These are phyloP conservation scores for Festucalex cinctus DNA, from an alignment of 2,113 vertebrate species.

Conservation along the genomic window DNA sequence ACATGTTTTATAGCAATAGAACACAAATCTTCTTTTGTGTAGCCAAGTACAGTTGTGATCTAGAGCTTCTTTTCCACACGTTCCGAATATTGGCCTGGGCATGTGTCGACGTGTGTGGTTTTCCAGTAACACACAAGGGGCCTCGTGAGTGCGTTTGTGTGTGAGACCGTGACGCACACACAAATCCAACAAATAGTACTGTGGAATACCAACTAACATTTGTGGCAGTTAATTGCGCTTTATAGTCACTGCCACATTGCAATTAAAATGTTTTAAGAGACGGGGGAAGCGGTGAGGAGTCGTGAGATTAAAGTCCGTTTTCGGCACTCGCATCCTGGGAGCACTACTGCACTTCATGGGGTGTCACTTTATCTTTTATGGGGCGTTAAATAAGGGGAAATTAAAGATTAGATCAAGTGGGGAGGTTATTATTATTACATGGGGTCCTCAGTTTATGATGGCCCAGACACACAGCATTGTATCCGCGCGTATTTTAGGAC, in stretches of 20 bases:
- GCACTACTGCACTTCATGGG: constrained; percentile 7
- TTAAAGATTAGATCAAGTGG: not conserved
- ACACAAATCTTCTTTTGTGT: constrained; percentile 41
- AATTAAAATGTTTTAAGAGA: constrained; percentile 59
- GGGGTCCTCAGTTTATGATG: not conserved
- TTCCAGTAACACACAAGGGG: constrained; percentile 41
- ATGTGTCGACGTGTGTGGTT: constrained; percentile 68
- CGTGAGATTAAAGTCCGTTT: constrained; percentile 51
- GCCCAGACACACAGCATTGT: not conserved
- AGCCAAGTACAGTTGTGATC: constrained; percentile 35
- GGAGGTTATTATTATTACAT: not conserved
- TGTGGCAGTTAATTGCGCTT: constrained; percentile 52
- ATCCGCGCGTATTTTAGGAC: no score
- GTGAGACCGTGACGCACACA: constrained; percentile 16
- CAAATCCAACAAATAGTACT: constrained; percentile 52
- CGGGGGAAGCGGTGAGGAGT: constrained; percentile 48
- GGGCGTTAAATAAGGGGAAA: not conserved
- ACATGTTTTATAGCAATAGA: no score
- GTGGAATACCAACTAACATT: constrained; percentile 48
- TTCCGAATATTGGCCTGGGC: constrained; percentile 46
- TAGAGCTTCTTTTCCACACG: constrained; percentile 38
- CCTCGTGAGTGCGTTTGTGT: constrained; percentile 16
- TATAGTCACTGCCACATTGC: constrained; percentile 42
- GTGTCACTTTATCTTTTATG: not conserved
- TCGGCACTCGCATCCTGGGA: constrained; percentile 25